A percentile compares a stretch with the other conserved stretches of the same genome.
Evolutionary conservation across 2,797 vertebrate species (phyloP).

Genomic region (Hydrolagus colliei): DNA sequence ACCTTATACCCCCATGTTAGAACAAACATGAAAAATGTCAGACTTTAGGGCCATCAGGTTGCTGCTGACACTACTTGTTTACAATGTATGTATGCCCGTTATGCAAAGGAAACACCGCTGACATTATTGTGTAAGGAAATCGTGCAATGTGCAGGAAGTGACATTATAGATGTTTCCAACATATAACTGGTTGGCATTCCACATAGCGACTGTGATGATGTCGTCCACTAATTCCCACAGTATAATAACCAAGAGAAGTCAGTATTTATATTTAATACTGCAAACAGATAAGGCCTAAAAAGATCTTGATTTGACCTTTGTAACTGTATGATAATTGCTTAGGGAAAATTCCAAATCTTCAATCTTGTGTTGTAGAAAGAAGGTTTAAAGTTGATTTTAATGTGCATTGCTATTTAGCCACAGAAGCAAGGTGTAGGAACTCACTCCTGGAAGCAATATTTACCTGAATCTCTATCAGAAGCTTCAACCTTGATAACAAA

Average conservation of each 20-base stretch:
- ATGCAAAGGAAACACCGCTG: too few species aligned
- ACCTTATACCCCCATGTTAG: too few species aligned
- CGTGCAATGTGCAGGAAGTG: too few species aligned
- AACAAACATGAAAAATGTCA: too few species aligned
- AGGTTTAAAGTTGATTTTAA: neutral
- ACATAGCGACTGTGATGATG: too few species aligned
- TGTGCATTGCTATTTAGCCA: neutral
- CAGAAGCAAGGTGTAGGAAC: neutral
- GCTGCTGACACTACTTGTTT: too few species aligned
- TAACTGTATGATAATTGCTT: neutral
- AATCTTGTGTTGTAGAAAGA: neutral
- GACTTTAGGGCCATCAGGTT: too few species aligned
- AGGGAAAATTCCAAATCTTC: neutral
- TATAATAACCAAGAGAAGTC: neutral
- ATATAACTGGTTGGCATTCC: too few species aligned
- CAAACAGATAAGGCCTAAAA: neutral
- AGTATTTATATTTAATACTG: neutral
- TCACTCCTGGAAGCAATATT: constrained; percentile 19
- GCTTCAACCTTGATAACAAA: constrained; percentile 67
- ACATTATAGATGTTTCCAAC: too few species aligned
- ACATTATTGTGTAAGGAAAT: too few species aligned
- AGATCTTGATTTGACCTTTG: neutral
- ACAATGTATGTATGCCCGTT: too few species aligned
- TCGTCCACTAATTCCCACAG: too few species aligned
- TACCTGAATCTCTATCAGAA: constrained; percentile 77